Base-by-base conservation (phyloP, 2,888 invertebrate species). In the Ophion slaviceki region DNA sequence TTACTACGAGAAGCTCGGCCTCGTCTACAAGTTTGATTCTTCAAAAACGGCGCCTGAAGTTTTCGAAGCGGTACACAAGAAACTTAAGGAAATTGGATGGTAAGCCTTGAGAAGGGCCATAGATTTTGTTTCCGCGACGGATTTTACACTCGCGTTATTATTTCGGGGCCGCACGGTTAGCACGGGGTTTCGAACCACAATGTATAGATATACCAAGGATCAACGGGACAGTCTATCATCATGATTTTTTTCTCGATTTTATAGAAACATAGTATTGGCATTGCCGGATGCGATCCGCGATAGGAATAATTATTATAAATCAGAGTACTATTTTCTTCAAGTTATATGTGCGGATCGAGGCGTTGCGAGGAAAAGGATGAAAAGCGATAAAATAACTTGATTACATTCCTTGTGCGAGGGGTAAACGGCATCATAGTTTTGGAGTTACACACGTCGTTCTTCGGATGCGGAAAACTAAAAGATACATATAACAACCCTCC, bases 1-100 rank as follows among this genome's bases (percentile, higher is more conserved):
- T 47, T 95, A 97, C 92, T 99, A 98, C 90, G 96, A 97, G 62
- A 92, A 95, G 53, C 92, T 95, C 81, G 96, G 96, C 71, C 94
- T 98, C 66, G 98, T 99, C 3, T 95, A 95, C 87, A 96, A 95
- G 91, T 95, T 99, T 86, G 96, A 98, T 93, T 97, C 97, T 14
- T 96, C 96, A 88, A 95, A 95, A 70, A 91, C 95, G 62, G 95
- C 96, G 0, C 95, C 96, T 0, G 94, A 96, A 88, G 98, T 98
- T 1, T 96, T 96, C 89, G 91, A 94, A 57, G 94, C 95, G 82
- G 96, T 96, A 0, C 95, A 95, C 89, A 91, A 94, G 47, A 94
- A 94, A 62, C 95, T 96, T 83, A 87, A 92, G n/a, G 91, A 92
- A 45, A 91, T 94, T 85, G 95, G 94, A 20, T 93, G 93, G 93